Evolutionary conservation across 1,140 invertebrate genomes (phyloP).

Genomic region (Macrobrachium rosenbergii): DNA sequence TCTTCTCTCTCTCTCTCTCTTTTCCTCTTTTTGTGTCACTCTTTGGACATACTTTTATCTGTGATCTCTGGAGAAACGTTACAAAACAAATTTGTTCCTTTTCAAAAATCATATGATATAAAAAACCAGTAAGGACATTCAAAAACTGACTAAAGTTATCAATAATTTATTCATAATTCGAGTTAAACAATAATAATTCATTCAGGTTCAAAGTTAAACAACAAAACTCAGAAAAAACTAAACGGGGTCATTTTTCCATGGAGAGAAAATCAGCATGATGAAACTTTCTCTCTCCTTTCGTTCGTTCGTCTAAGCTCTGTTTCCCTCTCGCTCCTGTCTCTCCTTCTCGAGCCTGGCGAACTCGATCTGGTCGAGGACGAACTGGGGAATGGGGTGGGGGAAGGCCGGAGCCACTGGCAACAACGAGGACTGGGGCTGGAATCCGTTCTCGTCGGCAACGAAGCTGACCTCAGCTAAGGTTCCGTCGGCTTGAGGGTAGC

Average conservation of each 20-base stretch:
- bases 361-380: constrained; percentile 28
- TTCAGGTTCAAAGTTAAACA: neutral
- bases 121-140: too few relatives aligned
- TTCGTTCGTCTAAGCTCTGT: too few relatives aligned
- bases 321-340: neutral
- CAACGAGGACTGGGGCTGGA: constrained; percentile 9
- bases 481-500: constrained; percentile 7
- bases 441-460: constrained; percentile 19
- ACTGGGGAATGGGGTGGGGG: constrained; percentile 18
- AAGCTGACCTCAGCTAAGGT: neutral
- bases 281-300: too few relatives aligned
- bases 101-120: too few relatives aligned
- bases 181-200: neutral
- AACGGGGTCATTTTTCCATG: neutral
- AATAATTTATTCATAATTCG: neutral
- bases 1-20: neutral
- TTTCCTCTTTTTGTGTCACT: neutral
- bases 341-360: constrained; percentile 14
- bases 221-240: neutral
- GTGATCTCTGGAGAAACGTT: neutral
- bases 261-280: neutral
- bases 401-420: constrained; percentile 13
- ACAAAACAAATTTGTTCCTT: too few relatives aligned
- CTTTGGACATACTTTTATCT: too few relatives aligned
- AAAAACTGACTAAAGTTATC: too few relatives aligned